Percentiles rank a stretch among this genome's conserved stretches.
Evolutionary conservation across 2,797 vertebrate species (phyloP).

Genomic region (Sylvilagus floridanus): DNA sequence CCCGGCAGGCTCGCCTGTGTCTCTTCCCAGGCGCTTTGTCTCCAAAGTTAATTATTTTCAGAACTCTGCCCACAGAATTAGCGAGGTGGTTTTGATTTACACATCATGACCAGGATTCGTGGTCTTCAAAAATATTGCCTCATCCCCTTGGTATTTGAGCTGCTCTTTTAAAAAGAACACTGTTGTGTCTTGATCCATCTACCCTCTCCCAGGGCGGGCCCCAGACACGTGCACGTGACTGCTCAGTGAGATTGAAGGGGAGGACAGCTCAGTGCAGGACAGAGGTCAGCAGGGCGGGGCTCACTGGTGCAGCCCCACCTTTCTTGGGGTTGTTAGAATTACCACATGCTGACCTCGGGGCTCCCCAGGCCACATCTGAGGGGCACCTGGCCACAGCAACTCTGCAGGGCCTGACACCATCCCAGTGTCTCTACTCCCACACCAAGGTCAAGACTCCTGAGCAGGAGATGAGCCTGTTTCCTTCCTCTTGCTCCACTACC

Average conservation of each 20-base stretch:
- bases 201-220: neutral
- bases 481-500: neutral
- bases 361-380: accelerated
- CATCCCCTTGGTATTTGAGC: neutral
- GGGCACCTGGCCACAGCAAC: neutral
- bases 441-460: neutral
- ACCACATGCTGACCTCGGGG: neutral
- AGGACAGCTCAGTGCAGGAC: neutral
- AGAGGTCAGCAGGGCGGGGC: neutral
- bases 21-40: neutral
- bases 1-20: neutral
- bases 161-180: neutral
- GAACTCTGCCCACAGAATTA: neutral
- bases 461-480: neutral
- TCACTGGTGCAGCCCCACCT: neutral
- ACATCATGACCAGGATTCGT: neutral
- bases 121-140: neutral
- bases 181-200: neutral
- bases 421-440: neutral
- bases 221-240: no score
- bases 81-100: neutral
- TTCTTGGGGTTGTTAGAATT: accelerated
- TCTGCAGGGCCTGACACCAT: neutral
- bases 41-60: neutral
- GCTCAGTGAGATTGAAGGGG: neutral